Evolutionary conservation across 2,888 invertebrate genomes (phyloP).

Genomic region (Dynastes grantii): DNA sequence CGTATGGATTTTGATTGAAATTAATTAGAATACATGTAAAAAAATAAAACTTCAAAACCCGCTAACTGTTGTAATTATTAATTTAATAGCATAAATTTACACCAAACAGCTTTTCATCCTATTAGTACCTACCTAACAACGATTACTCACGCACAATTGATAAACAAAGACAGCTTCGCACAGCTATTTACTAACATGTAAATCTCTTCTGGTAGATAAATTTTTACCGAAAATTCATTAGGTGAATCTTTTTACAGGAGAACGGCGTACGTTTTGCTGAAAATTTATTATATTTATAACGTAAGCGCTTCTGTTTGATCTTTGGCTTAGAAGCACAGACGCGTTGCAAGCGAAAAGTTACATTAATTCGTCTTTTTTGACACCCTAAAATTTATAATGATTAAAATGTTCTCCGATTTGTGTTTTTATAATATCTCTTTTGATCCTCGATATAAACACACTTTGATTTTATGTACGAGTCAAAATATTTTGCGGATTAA

Average conservation of each 20-base stretch:
- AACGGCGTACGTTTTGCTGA: constrained; percentile 10
- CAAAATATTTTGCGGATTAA: constrained; percentile 30
- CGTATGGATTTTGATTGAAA: no score
- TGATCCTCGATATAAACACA: constrained; percentile 37
- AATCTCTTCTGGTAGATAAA: constrained; percentile 16
- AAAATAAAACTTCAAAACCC: no score
- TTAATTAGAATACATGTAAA: no score
- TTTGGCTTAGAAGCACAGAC: constrained; percentile 10
- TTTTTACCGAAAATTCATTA: constrained; percentile 25
- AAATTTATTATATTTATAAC: constrained; percentile 46
- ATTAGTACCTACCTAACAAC: no score
- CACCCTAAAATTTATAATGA: constrained; percentile 41
- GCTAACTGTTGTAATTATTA: no score
- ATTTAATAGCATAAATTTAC: no score
- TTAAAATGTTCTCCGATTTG: constrained; percentile 38
- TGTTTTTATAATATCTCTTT: constrained; percentile 38
- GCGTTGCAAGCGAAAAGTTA: constrained; percentile 17
- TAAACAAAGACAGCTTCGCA: constrained; percentile 9
- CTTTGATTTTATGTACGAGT: constrained; percentile 36
- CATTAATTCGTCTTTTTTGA: constrained; percentile 46
- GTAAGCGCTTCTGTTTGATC: constrained; percentile 40
- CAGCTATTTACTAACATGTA: constrained; percentile 18
- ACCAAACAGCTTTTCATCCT: no score
- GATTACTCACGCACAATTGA: neutral
- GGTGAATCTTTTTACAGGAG: constrained; percentile 31